Evolutionary conservation across 2,888 invertebrate genomes (phyloP).

Genomic region (Cephus nigrinus): DNA sequence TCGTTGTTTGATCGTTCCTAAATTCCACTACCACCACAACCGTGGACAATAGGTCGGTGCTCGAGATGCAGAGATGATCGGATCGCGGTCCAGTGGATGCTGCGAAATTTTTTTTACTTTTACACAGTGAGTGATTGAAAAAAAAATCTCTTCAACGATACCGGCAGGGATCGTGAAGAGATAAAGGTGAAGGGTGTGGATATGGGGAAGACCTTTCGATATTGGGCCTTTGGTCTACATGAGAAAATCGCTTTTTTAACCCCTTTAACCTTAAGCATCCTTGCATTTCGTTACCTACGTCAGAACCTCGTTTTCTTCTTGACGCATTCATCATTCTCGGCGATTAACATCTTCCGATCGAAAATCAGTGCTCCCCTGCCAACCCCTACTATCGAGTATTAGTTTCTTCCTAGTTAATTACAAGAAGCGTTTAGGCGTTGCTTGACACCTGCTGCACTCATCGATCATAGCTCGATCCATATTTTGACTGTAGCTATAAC

Average conservation of each 20-base stretch:
- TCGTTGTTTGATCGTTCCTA: conserved; percentile 49
- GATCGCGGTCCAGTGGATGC: neutral
- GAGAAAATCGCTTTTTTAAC: neutral
- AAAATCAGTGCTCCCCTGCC: conserved; percentile 1
- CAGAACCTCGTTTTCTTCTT: conserved; percentile 9
- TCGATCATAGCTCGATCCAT: conserved; percentile 54
- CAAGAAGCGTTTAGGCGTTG: conserved; percentile 41
- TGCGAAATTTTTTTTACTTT: conserved; percentile 14
- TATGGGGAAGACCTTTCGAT: neutral
- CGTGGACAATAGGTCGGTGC: conserved; percentile 31
- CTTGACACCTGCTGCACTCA: conserved; percentile 53
- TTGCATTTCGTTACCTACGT: neutral
- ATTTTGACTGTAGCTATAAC: conserved; percentile 13
- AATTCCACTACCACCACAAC: conserved; percentile 32
- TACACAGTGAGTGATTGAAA: neutral
- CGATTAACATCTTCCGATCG: conserved; percentile 20
- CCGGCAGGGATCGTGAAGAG: neutral
- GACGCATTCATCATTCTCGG: conserved; percentile 19
- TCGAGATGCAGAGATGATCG: conserved; percentile 11
- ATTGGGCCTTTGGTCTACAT: neutral
- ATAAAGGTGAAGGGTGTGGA: neutral
- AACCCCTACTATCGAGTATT: conserved; percentile 2
- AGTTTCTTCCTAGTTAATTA: conserved; percentile 20
- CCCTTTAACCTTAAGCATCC: neutral
- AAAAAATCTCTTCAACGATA: neutral